Evolutionary conservation across 2,113 vertebrate genomes (phyloP).

Genomic region (Oryzias curvinotus): DNA sequence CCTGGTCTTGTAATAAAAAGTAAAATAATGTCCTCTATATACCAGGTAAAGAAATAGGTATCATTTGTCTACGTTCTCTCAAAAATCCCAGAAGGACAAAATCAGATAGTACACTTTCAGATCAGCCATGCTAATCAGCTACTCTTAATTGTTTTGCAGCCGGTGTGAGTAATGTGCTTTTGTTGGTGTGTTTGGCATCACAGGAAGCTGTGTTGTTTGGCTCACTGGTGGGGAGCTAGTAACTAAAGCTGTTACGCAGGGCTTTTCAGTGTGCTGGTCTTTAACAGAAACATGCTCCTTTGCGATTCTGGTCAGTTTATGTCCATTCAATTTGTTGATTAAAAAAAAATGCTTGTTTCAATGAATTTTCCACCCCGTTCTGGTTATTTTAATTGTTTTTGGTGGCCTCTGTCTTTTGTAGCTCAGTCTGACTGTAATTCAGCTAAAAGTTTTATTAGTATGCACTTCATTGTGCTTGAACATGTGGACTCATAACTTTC

Average conservation of each 20-base stretch:
- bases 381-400: neutral
- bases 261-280: neutral
- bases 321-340: neutral
- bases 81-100: constrained; percentile 32
- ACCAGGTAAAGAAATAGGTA: neutral
- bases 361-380: neutral
- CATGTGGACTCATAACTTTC: constrained; percentile 49
- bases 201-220: constrained; percentile 56
- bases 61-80: constrained; percentile 3
- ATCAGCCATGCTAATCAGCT: constrained; percentile 6
- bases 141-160: constrained; percentile 4
- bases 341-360: constrained; percentile 2
- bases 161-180: constrained; percentile 7
- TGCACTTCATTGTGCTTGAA: constrained; percentile 45
- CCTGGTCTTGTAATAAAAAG: too few species aligned
- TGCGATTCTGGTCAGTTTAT: constrained; percentile 7
- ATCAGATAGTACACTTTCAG: constrained; percentile 16
- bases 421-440: constrained; percentile 58
- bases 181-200: constrained; percentile 23
- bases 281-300: constrained; percentile 15
- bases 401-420: constrained; percentile 15
- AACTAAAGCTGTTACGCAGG: constrained; percentile 37
- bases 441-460: constrained; percentile 67
- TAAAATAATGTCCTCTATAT: too few species aligned
- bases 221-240: constrained; percentile 29